Evolutionary conservation across 2,113 vertebrate genomes (phyloP).

Genomic region (Diglossa brunneiventris): DNA sequence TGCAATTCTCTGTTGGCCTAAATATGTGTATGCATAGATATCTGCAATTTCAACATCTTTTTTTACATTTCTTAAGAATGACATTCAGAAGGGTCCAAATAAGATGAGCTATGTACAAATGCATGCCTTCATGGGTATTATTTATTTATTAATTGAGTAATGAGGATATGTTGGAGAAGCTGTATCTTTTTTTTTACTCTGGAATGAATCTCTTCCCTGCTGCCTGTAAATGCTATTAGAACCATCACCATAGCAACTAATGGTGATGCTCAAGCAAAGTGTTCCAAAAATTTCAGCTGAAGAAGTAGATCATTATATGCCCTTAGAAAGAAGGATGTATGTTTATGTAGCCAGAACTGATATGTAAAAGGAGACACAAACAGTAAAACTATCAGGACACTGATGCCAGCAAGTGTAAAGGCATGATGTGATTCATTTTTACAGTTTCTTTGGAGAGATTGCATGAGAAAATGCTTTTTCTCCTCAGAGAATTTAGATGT

Average conservation of each 20-base stretch:
- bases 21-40: not conserved
- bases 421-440: not conserved
- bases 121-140: accelerated
- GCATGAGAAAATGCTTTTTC: not conserved
- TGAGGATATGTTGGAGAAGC: not conserved
- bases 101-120: not conserved
- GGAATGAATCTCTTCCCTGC: not conserved
- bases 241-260: conserved; percentile 52
- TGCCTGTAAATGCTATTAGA: conserved; percentile 6
- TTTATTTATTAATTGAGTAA: not conserved
- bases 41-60: not conserved
- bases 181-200: not conserved
- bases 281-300: conserved; percentile 4
- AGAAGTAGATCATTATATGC: not conserved
- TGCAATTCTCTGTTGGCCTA: not conserved
- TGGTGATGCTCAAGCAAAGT: not conserved
- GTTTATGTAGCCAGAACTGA: not conserved
- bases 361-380: not conserved
- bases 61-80: not conserved
- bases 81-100: not conserved
- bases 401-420: not conserved
- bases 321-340: not conserved
- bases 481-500: not conserved
- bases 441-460: not conserved
- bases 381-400: not conserved